Evolutionary conservation across 2,888 invertebrate genomes (phyloP).

Genomic region (Scotopteryx bipunctaria): DNA sequence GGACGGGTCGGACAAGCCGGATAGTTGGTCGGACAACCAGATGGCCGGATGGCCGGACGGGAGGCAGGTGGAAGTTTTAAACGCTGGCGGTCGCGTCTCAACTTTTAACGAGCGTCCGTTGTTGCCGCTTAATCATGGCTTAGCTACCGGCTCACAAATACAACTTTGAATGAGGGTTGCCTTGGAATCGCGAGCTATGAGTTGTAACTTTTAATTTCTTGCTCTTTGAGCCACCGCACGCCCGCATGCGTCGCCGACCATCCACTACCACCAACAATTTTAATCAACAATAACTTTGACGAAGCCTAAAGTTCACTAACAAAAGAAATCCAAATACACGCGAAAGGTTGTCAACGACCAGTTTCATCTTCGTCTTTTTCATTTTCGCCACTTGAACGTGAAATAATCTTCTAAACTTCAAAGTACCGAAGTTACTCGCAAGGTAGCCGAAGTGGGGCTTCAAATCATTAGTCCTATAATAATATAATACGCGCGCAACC

Average conservation of each 20-base stretch:
- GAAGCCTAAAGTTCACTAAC: too few relatives aligned
- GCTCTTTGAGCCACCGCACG: conserved; percentile 20
- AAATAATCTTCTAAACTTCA: too few relatives aligned
- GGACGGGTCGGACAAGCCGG: conserved; percentile 4
- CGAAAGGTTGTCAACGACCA: too few relatives aligned
- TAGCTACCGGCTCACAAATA: conserved; percentile 26
- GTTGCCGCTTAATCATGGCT: conserved; percentile 37
- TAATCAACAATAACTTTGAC: too few relatives aligned
- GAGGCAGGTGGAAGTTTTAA: conserved; percentile 33
- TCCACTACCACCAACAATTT: not conserved
- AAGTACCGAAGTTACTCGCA: too few relatives aligned
- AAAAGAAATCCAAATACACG: too few relatives aligned
- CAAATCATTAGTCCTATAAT: too few relatives aligned
- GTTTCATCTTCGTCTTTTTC: too few relatives aligned
- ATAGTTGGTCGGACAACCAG: conserved; percentile 9
- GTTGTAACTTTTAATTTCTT: conserved; percentile 24
- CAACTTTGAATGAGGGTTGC: conserved; percentile 23
- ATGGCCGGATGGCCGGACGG: conserved; percentile 7
- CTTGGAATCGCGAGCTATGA: conserved; percentile 13
- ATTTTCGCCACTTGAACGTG: too few relatives aligned
- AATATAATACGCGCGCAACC: too few relatives aligned
- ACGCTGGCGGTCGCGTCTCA: conserved; percentile 32
- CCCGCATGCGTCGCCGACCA: not conserved
- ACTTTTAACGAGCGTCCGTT: conserved; percentile 41
- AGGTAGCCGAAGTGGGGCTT: too few relatives aligned